phyloP scores from a whole-genome alignment of 1,140 invertebrate genomes.

The Metaphire vulgaris region DNA sequence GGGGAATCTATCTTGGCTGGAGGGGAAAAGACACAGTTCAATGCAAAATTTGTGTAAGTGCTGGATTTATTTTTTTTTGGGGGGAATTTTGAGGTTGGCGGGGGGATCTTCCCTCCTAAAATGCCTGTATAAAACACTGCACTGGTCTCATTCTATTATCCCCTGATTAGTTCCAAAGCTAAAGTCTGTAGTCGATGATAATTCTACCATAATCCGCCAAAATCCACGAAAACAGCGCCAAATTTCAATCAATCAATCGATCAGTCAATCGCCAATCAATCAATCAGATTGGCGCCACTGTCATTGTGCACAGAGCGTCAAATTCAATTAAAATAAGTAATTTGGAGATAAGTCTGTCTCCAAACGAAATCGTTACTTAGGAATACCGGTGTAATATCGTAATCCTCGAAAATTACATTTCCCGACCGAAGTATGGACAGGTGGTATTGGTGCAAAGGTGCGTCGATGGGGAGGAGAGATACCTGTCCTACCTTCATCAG shows the following conservation, averaged over 20 bases:
- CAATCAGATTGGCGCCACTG: not conserved
- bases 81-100: not conserved
- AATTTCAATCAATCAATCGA: not conserved
- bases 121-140: not conserved
- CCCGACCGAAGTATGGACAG: too few relatives aligned
- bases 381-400: not conserved
- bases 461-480: not conserved
- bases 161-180: not conserved
- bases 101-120: not conserved
- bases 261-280: slow-evolving; percentile 7
- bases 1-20: too few relatives aligned
- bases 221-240: too few relatives aligned
- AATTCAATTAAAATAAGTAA: not conserved
- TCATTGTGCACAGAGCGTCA: not conserved
- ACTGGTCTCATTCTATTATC: not conserved
- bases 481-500: not conserved
- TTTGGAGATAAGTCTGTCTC: not conserved
- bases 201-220: not conserved
- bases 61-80: too few relatives aligned
- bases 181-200: too few relatives aligned
- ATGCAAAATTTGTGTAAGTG: too few relatives aligned
- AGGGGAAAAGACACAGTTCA: too few relatives aligned
- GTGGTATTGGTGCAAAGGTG: too few relatives aligned
- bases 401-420: not conserved
- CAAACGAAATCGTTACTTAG: not conserved